Base-by-base conservation (phyloP, 2,888 invertebrate genomes). In the Caradrina clavipalpis region DNA sequence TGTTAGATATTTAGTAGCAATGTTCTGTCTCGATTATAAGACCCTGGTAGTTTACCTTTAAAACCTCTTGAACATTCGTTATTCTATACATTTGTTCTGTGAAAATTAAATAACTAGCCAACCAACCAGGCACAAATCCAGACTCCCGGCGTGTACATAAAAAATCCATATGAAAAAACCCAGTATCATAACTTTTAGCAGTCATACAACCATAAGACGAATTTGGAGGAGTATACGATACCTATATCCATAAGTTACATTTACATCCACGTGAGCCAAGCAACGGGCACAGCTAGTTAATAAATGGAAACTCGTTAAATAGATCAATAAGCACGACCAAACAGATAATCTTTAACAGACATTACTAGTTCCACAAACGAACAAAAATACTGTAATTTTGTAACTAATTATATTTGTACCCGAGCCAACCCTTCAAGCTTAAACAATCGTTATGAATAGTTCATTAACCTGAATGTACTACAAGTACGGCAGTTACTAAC, bases 401-500 rank as follows among this genome's bases (percentile, higher is more conserved):
- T 19, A 31, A 47, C 13, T 47, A 45, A 17, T 4, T 26, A 22
- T 8, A 10, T 31, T 22, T 1, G 15, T 42, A 15, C 26, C 26
- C 11, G 22, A 22, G 8, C 17, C 22, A 45, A 21, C 13, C 26
- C 21, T 39, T 59, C 6, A 42, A 39, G n/a, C 21, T 22, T 15
- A 39, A 21, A 53, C 26, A 53, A 57, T 39, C 13, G n/a, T 0
- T 22, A 51, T 59, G 49, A 49, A 49, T 74, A 55, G 58, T 68
- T 73, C 45, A 68, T 75, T 59, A 56, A 26, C 76, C 69, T 51
- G 19, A 60, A 47, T 31, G 39, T 39, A 75, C 59, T 60, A 58
- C 39, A 39, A 67, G 58, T 54, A 19, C 22, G 58, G 19, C 19
- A 22, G 47, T 75, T 64, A 67, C 42, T 58, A 64, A 68, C 54